Evolutionary conservation across 2,113 vertebrate genomes (phyloP), one percentile per base, ranked within the genome.

Genomic region (Tauraco erythrolophus): DNA sequence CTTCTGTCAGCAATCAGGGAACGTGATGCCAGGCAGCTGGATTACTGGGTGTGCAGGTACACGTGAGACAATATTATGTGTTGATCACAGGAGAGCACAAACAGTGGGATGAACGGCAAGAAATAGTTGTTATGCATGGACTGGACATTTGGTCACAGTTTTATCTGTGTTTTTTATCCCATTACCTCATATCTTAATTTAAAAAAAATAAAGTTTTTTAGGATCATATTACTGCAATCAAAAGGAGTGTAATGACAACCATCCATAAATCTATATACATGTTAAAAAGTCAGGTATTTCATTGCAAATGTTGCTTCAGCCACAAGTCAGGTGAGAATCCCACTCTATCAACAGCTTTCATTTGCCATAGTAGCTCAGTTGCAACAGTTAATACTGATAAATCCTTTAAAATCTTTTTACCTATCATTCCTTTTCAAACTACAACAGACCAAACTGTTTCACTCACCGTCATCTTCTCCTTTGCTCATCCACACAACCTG

Each of bases 221-320:
- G 61, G 16, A 30, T 53, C 10, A 27, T 12, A 11, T 28, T 41
- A 14, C 35, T n/a, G 43, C 18, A 69, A 4, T 39, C 10, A 37
- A 57, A 70, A 58, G 6, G 10, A 60, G 1, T 4, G 6, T 8
- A 31, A 23, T 37, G 30, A 8, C 35, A 45, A 4, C 24, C 6
- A 30, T 2, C 14, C 30, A 9, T 41, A 70, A 4, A 6, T 10
- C 28, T 0, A 2, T 2, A 5, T 1, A 1, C 4, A 4, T 0
- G 2, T 8, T 7, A 3, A 64, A 81, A 60, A 10, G 3, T 2
- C 43, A 57, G n/a, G 10, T 43, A 39, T 61, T 43, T 51, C 27
- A 24, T 14, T 14, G 9, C 19, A 71, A 45, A 17, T 56, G 19
- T 41, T n/a, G 35, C 31, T 50, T 61, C 66, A 24, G 3, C 6